phyloP scores from a whole-genome alignment of 1,140 invertebrate genomes.

The Elymnias hypermnestra region DNA sequence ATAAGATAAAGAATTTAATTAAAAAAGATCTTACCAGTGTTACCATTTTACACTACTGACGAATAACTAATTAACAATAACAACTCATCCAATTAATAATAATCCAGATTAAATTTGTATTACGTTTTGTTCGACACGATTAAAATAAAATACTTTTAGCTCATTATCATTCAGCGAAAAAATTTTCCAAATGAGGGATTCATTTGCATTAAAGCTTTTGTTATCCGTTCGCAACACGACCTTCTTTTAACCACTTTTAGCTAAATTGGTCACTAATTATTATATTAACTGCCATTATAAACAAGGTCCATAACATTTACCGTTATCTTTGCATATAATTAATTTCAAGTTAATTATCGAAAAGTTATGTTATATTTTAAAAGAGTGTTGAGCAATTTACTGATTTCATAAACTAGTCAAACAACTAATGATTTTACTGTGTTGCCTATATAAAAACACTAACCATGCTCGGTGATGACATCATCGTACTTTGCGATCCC shows the following conservation, averaged over 20 bases:
- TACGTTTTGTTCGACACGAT: conserved; percentile 6
- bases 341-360: background rate
- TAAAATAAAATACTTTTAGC: conserved; percentile 6
- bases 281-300: background rate
- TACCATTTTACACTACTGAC: conserved; percentile 1
- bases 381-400: no score
- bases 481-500: no score
- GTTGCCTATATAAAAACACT: no score
- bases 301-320: background rate
- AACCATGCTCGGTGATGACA: no score
- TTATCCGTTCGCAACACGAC: conserved; percentile 9
- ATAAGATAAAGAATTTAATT: no score
- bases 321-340: no score
- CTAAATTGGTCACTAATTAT: background rate
- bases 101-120: conserved; percentile 14
- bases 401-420: no score
- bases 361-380: background rate
- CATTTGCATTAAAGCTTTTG: conserved; percentile 15
- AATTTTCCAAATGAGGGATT: conserved; percentile 17
- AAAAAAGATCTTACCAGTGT: background rate
- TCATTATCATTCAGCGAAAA: conserved; percentile 18
- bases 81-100: conserved; percentile 3
- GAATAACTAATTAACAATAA: conserved; percentile 2
- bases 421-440: no score
- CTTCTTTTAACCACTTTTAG: conserved; percentile 13